Percentiles rank a stretch among this genome's conserved stretches.
Conservation (phyloP, 2,888 invertebrate species). For the Euplexia lucipara region DNA sequence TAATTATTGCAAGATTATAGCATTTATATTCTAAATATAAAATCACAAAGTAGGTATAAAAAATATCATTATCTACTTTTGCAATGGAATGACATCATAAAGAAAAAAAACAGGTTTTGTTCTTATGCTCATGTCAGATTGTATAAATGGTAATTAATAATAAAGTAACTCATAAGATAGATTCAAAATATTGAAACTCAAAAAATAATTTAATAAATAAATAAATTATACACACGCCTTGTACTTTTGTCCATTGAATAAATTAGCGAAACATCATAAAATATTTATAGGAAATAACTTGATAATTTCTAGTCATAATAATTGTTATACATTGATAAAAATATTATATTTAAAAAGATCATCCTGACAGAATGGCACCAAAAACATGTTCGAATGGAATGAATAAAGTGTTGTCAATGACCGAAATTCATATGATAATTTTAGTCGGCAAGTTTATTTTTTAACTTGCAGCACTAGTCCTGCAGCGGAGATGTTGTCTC, state of each 20-base stretch:
- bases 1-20: constrained; percentile 37
- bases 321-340: constrained; percentile 36
- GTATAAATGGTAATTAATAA: not conserved
- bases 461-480: constrained; percentile 94
- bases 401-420: constrained; percentile 51
- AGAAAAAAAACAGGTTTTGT: constrained; percentile 29
- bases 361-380: constrained; percentile 63
- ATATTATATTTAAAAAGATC: constrained; percentile 40
- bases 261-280: constrained; percentile 44
- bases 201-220: constrained; percentile 27
- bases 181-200: constrained; percentile 41
- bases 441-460: constrained; percentile 71
- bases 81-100: constrained; percentile 33
- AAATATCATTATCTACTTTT: constrained; percentile 38
- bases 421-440: constrained; percentile 40
- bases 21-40: constrained; percentile 22
- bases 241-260: constrained; percentile 57
- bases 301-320: constrained; percentile 50
- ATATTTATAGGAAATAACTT: constrained; percentile 50
- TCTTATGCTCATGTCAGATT: constrained; percentile 32
- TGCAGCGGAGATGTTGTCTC: constrained; percentile 97
- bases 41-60: constrained; percentile 38
- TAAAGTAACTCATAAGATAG: constrained; percentile 2
- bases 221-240: constrained; percentile 41
- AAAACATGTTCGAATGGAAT: constrained; percentile 60